These are phyloP conservation scores for Crepidodera aurea DNA, from an alignment of 2,888 invertebrate genomes.

Conservation along the genomic window DNA sequence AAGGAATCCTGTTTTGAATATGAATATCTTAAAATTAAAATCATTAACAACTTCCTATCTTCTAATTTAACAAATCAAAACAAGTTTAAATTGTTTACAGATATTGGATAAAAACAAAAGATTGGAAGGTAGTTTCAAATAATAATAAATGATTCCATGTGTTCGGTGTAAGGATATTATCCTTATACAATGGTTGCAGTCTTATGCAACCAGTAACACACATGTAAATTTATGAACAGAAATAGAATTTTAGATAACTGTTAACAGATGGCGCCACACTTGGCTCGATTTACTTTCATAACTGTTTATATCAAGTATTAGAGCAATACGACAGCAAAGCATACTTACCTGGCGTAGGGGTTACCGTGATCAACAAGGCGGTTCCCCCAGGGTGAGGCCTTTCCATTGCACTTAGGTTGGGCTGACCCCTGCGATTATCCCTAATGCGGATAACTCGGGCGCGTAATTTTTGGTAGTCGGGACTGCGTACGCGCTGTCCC, in stretches of 20 bases:
- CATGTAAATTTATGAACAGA: not conserved
- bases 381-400: slow-evolving; percentile 75
- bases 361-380: slow-evolving; percentile 74
- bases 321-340: slow-evolving; percentile 9
- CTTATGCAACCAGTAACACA: not conserved
- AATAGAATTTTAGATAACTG: not conserved
- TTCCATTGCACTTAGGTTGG: slow-evolving; percentile 77
- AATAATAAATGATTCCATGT: no score
- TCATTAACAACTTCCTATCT: no score
- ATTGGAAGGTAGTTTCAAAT: no score
- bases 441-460: slow-evolving; percentile 78
- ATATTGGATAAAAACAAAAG: no score
- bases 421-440: slow-evolving; percentile 80
- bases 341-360: slow-evolving; percentile 47
- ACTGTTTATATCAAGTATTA: not conserved
- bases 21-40: no score
- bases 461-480: slow-evolving; percentile 74
- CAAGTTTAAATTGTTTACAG: no score
- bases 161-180: no score
- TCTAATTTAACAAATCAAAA: no score
- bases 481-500: slow-evolving; percentile 72
- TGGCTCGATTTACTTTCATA: not conserved
- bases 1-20: no score
- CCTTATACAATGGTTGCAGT: no score
- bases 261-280: not conserved